Evolutionary conservation across 2,797 vertebrate genomes (phyloP).

Genomic region (Chromis chromis): DNA sequence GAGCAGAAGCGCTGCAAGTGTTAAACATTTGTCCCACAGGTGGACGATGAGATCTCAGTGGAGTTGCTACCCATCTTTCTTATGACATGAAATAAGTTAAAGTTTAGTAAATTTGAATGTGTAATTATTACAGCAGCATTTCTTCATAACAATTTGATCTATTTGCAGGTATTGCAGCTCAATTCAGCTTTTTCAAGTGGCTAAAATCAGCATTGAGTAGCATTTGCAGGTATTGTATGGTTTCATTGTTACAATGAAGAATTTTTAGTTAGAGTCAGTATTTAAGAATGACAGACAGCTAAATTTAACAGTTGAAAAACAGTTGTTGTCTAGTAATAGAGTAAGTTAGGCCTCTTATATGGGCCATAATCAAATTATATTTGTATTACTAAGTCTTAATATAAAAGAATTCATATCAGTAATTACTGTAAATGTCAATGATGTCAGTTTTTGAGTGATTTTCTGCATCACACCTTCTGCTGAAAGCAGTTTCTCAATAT

Average conservation of each 20-base stretch:
- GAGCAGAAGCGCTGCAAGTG: slow-evolving; percentile 35
- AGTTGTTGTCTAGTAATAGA: neutral
- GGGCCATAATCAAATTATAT: neutral
- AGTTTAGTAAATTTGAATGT: neutral
- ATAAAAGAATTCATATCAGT: neutral
- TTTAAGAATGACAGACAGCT: neutral
- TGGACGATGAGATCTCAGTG: neutral
- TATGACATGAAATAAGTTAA: neutral
- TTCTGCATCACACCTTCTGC: neutral
- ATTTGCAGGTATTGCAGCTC: slow-evolving; percentile 89
- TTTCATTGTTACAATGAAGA: neutral
- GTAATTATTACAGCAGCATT: neutral
- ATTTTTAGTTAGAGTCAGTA: neutral
- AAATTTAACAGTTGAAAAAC: neutral
- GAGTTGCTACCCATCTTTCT: neutral
- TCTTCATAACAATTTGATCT: slow-evolving; percentile 10
- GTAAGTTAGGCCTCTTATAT: neutral
- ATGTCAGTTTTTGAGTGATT: neutral
- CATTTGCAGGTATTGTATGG: slow-evolving; percentile 86
- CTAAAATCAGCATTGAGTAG: slow-evolving; percentile 84
- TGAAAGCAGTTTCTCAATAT: neutral
- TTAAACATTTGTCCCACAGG: slow-evolving; percentile 53
- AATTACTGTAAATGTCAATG: neutral
- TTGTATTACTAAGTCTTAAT: neutral
- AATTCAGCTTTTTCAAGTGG: slow-evolving; percentile 93